Conservation (phyloP, 2,888 invertebrate species). For the Entomobrya proxima region DNA sequence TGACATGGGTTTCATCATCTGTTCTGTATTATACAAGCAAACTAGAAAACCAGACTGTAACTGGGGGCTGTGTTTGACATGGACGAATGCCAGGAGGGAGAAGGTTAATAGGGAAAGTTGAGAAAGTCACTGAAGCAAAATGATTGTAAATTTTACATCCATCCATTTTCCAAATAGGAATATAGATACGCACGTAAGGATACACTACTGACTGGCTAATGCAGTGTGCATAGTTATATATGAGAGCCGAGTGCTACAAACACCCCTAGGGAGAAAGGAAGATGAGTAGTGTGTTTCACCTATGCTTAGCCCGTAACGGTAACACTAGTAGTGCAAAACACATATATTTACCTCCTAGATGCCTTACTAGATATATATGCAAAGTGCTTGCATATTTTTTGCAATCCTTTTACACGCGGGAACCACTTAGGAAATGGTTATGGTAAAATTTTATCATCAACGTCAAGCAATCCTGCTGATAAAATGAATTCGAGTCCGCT, state of each 20-base stretch:
- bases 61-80: conserved; percentile 45
- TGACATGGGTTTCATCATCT: conserved; percentile 20
- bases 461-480: background rate
- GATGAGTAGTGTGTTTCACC: no score
- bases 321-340: background rate
- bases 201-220: background rate
- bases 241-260: no score
- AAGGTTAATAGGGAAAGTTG: conserved; percentile 63
- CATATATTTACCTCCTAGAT: background rate
- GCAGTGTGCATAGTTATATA: background rate
- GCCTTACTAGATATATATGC: background rate
- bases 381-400: background rate
- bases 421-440: background rate
- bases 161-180: background rate
- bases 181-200: background rate
- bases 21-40: background rate
- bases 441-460: conserved; percentile 4
- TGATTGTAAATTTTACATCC: conserved; percentile 54
- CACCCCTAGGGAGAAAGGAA: no score
- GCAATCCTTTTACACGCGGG: background rate
- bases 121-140: conserved; percentile 55
- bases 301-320: no score
- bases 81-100: conserved; percentile 47
- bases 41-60: conserved; percentile 1
- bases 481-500: conserved; percentile 5